Evolutionary conservation across 2,888 invertebrate species (phyloP).

Genomic region (Nymphalis c-album): DNA sequence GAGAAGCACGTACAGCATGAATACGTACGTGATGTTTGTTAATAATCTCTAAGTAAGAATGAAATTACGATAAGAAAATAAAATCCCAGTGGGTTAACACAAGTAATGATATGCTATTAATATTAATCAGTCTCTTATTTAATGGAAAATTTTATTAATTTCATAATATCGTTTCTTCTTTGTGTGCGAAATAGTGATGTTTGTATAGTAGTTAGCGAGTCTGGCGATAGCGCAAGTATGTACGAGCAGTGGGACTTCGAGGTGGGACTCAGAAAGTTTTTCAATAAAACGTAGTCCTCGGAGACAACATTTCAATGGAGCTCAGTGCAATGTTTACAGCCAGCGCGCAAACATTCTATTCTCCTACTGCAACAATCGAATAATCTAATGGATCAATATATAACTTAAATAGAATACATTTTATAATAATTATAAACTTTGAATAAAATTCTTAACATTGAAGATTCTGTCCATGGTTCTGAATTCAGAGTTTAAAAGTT

Average conservation of each 20-base stretch:
- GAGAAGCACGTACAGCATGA: no score
- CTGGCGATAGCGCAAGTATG: constrained; percentile 40
- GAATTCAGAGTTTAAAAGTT: not conserved
- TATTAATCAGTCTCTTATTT: not conserved
- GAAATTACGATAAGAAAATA: no score
- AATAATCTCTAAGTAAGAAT: no score
- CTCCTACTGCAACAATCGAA: constrained; percentile 58
- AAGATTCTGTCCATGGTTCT: not conserved
- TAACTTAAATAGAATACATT: not conserved
- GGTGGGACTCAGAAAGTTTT: constrained; percentile 70
- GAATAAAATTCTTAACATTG: not conserved
- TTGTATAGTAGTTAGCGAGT: constrained; percentile 28
- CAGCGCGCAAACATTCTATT: constrained; percentile 50
- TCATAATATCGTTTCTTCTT: constrained; percentile 13
- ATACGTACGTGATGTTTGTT: no score
- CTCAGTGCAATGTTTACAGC: constrained; percentile 69
- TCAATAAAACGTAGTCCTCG: constrained; percentile 76
- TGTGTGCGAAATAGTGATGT: constrained; percentile 17
- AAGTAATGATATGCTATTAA: no score
- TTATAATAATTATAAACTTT: not conserved
- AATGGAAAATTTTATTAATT: not conserved
- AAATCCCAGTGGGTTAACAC: no score
- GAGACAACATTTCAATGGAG: constrained; percentile 77
- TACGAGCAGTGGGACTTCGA: constrained; percentile 49
- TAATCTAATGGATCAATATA: constrained; percentile 44